Percentiles rank a stretch among this genome's conserved stretches.
phyloP scores from a whole-genome alignment of 92 coral and sea anemone genomes.

The Siderastrea siderea region DNA sequence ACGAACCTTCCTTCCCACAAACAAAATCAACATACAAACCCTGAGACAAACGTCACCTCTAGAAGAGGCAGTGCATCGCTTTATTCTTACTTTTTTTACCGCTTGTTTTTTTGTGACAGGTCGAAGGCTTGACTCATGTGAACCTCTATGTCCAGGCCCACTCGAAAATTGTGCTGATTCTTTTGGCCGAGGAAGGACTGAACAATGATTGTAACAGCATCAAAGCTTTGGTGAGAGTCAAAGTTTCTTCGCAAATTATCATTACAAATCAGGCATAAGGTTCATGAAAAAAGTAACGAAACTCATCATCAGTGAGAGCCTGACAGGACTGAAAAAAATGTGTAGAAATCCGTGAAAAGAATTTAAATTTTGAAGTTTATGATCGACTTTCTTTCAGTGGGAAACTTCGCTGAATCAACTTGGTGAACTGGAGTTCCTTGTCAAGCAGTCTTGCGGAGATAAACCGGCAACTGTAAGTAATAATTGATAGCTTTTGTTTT shows the following conservation, averaged over 20 bases:
- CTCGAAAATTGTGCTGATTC: constrained; percentile 93
- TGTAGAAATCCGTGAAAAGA: background rate
- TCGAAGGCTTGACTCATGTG: constrained; percentile 87
- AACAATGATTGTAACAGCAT: constrained; percentile 80
- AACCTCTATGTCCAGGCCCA: constrained; percentile 99
- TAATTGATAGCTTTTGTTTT: background rate
- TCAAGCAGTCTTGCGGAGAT: constrained; percentile 77
- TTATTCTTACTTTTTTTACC: background rate
- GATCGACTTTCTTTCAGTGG: constrained; percentile 76
- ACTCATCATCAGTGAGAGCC: background rate
- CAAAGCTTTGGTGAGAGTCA: constrained; percentile 88
- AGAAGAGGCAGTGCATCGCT: too few relatives aligned
- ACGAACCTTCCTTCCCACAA: too few relatives aligned
- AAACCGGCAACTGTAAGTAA: constrained; percentile 65
- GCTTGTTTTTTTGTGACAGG: constrained; percentile 59
- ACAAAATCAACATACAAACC: too few relatives aligned
- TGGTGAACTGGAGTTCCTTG: constrained; percentile 91
- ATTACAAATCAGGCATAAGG: background rate
- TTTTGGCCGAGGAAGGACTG: constrained; percentile 86
- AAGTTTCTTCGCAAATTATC: background rate
- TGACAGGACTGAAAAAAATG: background rate
- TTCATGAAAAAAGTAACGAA: background rate
- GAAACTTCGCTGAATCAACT: constrained; percentile 88
- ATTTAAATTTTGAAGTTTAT: background rate
- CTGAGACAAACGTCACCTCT: too few relatives aligned